Base-by-base conservation (phyloP, 2,888 invertebrate genomes). In the Coenonympha arcania region DNA sequence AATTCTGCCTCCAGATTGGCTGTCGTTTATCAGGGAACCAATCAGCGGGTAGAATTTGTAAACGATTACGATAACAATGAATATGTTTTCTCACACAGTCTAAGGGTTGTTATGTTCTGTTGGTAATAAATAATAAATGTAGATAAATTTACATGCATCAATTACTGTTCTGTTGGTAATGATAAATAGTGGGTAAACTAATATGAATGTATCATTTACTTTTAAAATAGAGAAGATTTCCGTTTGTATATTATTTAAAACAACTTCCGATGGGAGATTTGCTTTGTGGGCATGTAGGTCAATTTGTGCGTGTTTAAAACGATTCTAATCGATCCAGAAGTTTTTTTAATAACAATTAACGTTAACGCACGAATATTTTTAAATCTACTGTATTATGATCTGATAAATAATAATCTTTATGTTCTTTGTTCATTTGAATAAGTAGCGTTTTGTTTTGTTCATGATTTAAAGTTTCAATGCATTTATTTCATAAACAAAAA, bases 251-350 rank as follows among this genome's bases (percentile, higher is more conserved):
- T n/a, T n/a, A n/a, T 31, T 33, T 34, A n/a, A 24, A 44, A 33
- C 16, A 1, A 42, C 48, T 48, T 54, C 56, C 54, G 56, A 48
- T 43, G 46, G 74, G 74, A 72, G 74, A 76, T 74, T 44, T 68
- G 75, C 61, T 65, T 54, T 2, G 20, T 66, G 69, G 50, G 11
- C 69, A 73, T 76, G 65, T 54, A 59, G 75, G 75, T 69, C 67
- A 63, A 60, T 56, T 52, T 41, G 46, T 43, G 52, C 50, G 55
- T 58, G 34, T 28, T 42, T 22, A 31, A 46, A 50, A 50, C 45
- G 11, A 51, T 47, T 44, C 34, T 22, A 44, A 44, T 34, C 44
- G 24, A 16, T 34, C 24, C 24, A 44, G 44, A 44, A 28, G 28
- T 41, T 13, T n/a, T n/a, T n/a, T n/a, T 20, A 41, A 6, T 42